Evolutionary conservation across 2,888 invertebrate species (phyloP), one percentile per base, ranked within the genome.

Genomic region (Crematogaster levior): DNA sequence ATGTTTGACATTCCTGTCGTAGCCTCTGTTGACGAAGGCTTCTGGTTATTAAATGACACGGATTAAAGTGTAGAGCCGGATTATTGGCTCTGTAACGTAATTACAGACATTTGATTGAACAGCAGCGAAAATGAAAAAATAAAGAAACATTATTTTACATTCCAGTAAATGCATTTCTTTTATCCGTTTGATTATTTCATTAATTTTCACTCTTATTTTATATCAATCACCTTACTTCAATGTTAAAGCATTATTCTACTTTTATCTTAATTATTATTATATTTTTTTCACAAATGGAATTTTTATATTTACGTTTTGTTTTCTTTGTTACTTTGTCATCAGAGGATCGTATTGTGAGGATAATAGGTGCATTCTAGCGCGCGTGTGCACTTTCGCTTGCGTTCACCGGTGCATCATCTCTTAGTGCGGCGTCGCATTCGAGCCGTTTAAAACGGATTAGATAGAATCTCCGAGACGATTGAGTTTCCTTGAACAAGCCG

Each of bases 381-480:
- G 81, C 60, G 53, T 81, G 58, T 48, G 24, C 46, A 74, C 72
- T 75, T 70, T 65, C 53, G 58, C 48, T 72, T 65, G 74, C n/a
- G n/a, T 74, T 84, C 66, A 24, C 63, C 84, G 84, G 53, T 77
- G 75, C 81, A 48, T 73, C 80, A 51, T 53, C 61, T 73, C 40
- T 43, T 81, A 82, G 86, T 48, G 56, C 83, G 70, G 61, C 61
- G 61, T 73, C 60, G 40, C 56, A 61, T 24, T 75, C 30, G 34
- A 51, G 40, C 46, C 34, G 68, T 86, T 88, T 88, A 84, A n/a
- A 89, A 84, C 86, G 89, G 87, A 87, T 88, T 86, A 86, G 75
- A 84, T 65, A 75, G 72, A 53, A 86, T 84, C 84, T 82, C 46
- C 77, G 68, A 34, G 37, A 34, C 68, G 86, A 88, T 86, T 87